Percentiles rank a stretch among this genome's conserved stretches.
These are phyloP conservation scores for Bujurquina vittata DNA, from an alignment of 2,113 vertebrate genomes.

Conservation along the genomic window DNA sequence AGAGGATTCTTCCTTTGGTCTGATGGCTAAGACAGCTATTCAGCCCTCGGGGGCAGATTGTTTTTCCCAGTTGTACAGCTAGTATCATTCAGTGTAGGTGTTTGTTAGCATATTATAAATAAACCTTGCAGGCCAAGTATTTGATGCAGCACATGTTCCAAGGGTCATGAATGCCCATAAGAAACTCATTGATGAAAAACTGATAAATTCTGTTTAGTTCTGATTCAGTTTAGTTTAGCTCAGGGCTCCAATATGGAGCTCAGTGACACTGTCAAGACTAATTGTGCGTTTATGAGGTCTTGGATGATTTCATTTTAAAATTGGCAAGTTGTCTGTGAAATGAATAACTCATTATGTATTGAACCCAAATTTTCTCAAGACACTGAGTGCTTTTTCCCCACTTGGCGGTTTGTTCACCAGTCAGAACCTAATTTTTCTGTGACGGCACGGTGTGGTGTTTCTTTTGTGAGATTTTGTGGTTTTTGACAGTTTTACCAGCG, in stretches of 20 bases:
- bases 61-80: background rate
- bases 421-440: rapidly evolving
- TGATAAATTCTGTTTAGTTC: too few relatives aligned
- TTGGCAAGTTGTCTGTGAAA: background rate
- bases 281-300: rapidly evolving
- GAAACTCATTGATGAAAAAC: background rate
- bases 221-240: background rate
- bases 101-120: background rate
- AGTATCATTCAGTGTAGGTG: background rate
- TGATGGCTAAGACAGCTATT: background rate
- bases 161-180: background rate
- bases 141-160: background rate
- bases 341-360: too few relatives aligned
- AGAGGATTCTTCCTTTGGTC: background rate
- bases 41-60: background rate
- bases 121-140: rapidly evolving
- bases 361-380: background rate
- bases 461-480: too few relatives aligned
- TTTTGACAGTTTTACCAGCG: background rate
- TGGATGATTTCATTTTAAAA: background rate
- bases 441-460: too few relatives aligned
- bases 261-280: rapidly evolving
- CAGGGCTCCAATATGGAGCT: background rate
- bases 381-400: too few relatives aligned
- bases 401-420: background rate